phyloP scores from a whole-genome alignment of 2,888 invertebrate species.

The Biston stratarius region DNA sequence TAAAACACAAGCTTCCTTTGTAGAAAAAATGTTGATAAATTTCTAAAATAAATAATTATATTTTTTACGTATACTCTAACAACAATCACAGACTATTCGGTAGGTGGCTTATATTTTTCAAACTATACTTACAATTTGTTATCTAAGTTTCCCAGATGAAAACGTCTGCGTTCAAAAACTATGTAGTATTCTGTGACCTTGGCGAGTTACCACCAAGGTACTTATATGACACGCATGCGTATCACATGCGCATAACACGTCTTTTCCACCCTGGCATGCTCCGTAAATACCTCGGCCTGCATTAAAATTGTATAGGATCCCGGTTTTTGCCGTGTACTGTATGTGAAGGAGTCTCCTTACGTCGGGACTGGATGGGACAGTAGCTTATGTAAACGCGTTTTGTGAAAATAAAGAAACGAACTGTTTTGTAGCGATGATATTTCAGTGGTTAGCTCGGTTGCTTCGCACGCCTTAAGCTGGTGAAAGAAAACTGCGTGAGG shows the following conservation, averaged over 20 bases:
- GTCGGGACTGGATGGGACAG: conserved; percentile 8
- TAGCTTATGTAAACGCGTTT: conserved; percentile 6
- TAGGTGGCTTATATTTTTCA: too few species aligned
- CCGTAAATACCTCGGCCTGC: conserved; percentile 78
- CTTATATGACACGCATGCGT: conserved; percentile 68
- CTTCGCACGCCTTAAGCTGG: too few species aligned
- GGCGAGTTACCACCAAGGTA: conserved; percentile 27
- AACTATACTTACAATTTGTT: too few species aligned
- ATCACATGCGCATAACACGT: conserved; percentile 65
- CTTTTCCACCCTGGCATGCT: conserved; percentile 70
- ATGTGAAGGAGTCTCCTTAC: conserved; percentile 61
- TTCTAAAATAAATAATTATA: too few species aligned
- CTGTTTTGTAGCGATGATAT: too few species aligned
- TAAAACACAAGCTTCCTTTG: too few species aligned
- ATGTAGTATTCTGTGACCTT: conserved; percentile 16
- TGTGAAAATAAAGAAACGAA: not conserved
- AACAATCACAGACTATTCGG: too few species aligned
- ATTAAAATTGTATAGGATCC: conserved; percentile 82
- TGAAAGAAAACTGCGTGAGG: too few species aligned
- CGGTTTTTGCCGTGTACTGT: conserved; percentile 69
- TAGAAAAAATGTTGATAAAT: too few species aligned
- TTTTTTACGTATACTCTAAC: too few species aligned
- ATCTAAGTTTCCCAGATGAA: too few species aligned
- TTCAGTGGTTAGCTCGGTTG: too few species aligned
- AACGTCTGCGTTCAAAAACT: not conserved